Evolutionary conservation across 1,140 invertebrate genomes (phyloP), one percentile per base, ranked within the genome.

Genomic region (Drosophila tropicalis): DNA sequence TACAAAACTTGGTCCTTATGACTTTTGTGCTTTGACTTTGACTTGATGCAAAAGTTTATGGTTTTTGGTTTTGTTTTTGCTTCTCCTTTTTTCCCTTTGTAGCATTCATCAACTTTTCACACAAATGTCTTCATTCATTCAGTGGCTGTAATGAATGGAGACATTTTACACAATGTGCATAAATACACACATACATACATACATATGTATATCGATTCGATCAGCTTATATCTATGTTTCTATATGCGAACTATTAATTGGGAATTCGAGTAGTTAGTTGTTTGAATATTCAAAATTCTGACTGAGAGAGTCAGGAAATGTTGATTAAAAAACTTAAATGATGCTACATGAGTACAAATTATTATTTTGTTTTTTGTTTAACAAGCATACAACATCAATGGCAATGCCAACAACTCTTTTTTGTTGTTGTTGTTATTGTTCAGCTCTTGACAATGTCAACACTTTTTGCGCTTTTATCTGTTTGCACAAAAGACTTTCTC

Each of bases 381-480:
- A 81, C 67, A 76, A 76, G 44, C 55, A 15, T 15, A 55, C 61
- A 60, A 70, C 47, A 55, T 54, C 47, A 55, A 32, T 63, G 68
- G 29, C 51, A 39, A 34, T 15, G 62, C 32, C 71, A 47, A 67
- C 47, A 34, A 47, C 12, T 29, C 54, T 72, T 56, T 65, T 56
- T 72, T 75, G 68, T 68, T 71, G n/a, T 72, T 75, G 68, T 68
- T 87, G 76, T 82, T 82, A 71, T 86, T 83, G 70, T 77, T 87
- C 62, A 70, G 56, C 83, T 86, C 75, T 79, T 79, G 85, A 82
- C 76, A 86, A 76, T 80, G 79, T 87, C 83, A 87, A 87, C 83
- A 87, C 67, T 74, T 87, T 87, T 87, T 76, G 83, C 76, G 68
- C 79, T 80, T 83, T 87, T 87, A 87, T 87, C 76, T 87, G 83